Evolutionary conservation across 1,140 invertebrate genomes (phyloP), one percentile per base, ranked within the genome.

Genomic region (Phymastichus coffea): DNA sequence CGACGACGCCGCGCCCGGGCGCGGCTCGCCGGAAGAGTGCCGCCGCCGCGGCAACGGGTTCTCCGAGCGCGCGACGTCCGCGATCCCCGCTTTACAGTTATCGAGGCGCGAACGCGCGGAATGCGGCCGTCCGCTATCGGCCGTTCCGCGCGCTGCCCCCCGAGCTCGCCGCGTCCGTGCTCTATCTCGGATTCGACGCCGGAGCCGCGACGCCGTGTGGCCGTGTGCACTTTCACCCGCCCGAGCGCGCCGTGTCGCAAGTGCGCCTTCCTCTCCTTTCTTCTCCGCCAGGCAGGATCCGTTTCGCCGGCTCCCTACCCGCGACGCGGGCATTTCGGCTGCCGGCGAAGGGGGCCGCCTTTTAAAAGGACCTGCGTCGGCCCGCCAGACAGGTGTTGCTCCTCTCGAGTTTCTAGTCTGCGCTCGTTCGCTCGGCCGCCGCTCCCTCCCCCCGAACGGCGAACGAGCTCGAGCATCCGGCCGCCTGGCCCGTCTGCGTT

Each of bases 151-250:
- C n/a, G n/a, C n/a, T n/a, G n/a, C n/a, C n/a, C n/a, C n/a, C n/a
- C n/a, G n/a, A n/a, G n/a, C n/a, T n/a, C n/a, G n/a, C n/a, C n/a
- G n/a, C n/a, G n/a, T n/a, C n/a, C n/a, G n/a, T n/a, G n/a, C n/a
- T n/a, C n/a, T n/a, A n/a, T n/a, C n/a, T n/a, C n/a, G n/a, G n/a
- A n/a, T n/a, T n/a, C n/a, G n/a, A n/a, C n/a, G n/a, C n/a, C n/a
- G n/a, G n/a, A n/a, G 30, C 49, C 44, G 51, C 38, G 57, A 53
- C 54, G 62, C 62, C 49, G 53, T 49, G 65, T 66, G 63, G 33
- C 69, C 69, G 59, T 61, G 67, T 66, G 63, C 61, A 62, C 59
- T 51, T 57, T 59, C 38, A 46, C 59, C 61, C 52, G 59, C 59
- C 55, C 54, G 22, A 56, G 57, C 61, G 54, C 38, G 55, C 61